phyloP scores from a whole-genome alignment of 2,113 vertebrate species.

The Paraplagusia blochii region DNA sequence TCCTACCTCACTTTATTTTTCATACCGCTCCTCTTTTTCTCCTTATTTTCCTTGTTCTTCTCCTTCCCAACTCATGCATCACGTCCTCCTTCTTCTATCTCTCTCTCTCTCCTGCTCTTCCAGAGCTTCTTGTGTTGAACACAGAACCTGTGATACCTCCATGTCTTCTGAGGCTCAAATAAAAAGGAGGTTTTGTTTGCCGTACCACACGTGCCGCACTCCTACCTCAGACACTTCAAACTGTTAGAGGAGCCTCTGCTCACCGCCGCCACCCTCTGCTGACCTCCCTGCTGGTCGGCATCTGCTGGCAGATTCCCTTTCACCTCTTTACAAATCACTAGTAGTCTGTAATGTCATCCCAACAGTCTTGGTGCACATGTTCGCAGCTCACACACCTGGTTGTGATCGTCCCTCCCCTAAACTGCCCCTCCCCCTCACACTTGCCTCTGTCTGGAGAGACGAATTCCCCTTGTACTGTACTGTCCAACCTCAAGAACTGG shows the following conservation, averaged over 20 bases:
- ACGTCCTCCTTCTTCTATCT: neutral
- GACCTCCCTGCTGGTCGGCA: slow-evolving; percentile 32
- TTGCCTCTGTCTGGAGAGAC: no score
- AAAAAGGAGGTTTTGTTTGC: slow-evolving; percentile 54
- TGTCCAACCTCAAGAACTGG: slow-evolving; percentile 18
- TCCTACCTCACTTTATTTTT: no score
- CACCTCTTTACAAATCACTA: slow-evolving; percentile 33
- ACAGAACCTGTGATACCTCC: slow-evolving; percentile 21
- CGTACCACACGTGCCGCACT: slow-evolving; percentile 23
- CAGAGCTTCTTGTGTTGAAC: slow-evolving; percentile 13
- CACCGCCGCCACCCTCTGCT: slow-evolving; percentile 3
- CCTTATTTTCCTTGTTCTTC: no score
- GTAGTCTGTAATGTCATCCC: slow-evolving; percentile 12
- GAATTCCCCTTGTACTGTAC: neutral
- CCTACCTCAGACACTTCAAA: slow-evolving; percentile 40
- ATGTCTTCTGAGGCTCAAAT: neutral
- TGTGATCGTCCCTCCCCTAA: slow-evolving; percentile 16
- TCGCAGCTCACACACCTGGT: slow-evolving; percentile 1
- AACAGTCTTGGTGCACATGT: neutral
- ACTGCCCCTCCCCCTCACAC: neutral
- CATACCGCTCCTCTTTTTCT: no score
- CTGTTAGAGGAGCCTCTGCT: slow-evolving; percentile 18
- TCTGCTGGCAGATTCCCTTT: slow-evolving; percentile 62
- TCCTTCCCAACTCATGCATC: no score
- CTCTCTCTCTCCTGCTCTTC: slow-evolving; percentile 2